Conservation (phyloP, 2,797 vertebrate species). For the Microcaecilia unicolor region DNA sequence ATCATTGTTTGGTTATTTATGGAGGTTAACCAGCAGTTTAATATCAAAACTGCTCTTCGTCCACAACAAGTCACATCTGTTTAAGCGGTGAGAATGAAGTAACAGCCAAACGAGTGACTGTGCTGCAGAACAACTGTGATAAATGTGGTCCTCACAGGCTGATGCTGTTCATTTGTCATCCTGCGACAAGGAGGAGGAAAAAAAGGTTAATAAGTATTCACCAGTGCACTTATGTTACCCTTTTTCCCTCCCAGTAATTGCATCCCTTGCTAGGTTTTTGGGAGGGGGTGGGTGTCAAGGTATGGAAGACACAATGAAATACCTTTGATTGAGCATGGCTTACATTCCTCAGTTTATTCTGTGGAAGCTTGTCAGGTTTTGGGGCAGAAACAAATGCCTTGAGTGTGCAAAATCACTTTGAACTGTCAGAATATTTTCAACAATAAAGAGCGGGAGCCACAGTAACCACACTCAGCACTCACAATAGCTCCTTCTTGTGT, state of each 20-base stretch:
- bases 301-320: slow-evolving; percentile 54
- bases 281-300: slow-evolving; percentile 47
- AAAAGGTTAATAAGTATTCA: slow-evolving; percentile 61
- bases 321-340: slow-evolving; percentile 45
- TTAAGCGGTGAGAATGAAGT: slow-evolving; percentile 45
- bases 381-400: slow-evolving; percentile 66
- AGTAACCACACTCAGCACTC: no score
- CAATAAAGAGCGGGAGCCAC: no score
- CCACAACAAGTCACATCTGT: slow-evolving; percentile 4
- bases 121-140: slow-evolving; percentile 30
- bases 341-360: slow-evolving; percentile 44
- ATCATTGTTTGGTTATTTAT: neutral
- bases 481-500: no score
- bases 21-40: neutral
- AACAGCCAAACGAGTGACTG: slow-evolving; percentile 25
- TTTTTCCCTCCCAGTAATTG: slow-evolving; percentile 46
- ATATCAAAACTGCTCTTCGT: neutral
- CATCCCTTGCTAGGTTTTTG: slow-evolving; percentile 41
- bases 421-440: no score
- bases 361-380: slow-evolving; percentile 56
- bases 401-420: slow-evolving; percentile 63
- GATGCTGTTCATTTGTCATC: slow-evolving; percentile 59
- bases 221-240: slow-evolving; percentile 37
- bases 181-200: no score
- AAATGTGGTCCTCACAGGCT: slow-evolving; percentile 40